Conservation (phyloP, 2,113 vertebrate genomes). For the Megaceryle maxima region DNA sequence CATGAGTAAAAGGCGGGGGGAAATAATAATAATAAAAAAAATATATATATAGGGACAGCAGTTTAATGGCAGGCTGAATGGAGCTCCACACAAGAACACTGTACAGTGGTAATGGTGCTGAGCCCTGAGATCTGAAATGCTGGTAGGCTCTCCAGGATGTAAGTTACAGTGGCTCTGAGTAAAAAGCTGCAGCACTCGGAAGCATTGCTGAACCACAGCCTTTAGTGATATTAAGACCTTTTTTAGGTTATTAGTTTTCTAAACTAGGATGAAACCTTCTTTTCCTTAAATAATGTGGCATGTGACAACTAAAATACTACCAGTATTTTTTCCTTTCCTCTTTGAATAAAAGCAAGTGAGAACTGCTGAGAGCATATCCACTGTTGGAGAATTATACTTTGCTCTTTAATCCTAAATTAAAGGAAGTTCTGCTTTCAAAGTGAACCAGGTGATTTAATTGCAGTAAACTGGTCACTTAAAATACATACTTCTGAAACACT, state of each 20-base stretch:
- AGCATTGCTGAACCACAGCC: background rate
- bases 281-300: background rate
- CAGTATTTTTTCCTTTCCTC: background rate
- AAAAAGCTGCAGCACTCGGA: background rate
- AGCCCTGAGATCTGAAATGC: background rate
- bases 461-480: background rate
- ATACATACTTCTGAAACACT: slow-evolving; percentile 96
- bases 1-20: background rate
- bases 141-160: background rate
- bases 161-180: background rate
- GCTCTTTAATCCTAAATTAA: background rate
- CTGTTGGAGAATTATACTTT: background rate
- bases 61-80: background rate
- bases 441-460: background rate
- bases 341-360: background rate
- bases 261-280: background rate
- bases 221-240: background rate
- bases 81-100: background rate
- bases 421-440: background rate
- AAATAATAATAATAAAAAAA: no score
- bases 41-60: background rate
- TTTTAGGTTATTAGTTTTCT: background rate
- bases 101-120: background rate
- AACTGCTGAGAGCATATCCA: background rate
- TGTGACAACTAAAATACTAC: background rate